Conservation (phyloP, 1,140 invertebrate genomes). For the Drosophila sulfurigaster region DNA sequence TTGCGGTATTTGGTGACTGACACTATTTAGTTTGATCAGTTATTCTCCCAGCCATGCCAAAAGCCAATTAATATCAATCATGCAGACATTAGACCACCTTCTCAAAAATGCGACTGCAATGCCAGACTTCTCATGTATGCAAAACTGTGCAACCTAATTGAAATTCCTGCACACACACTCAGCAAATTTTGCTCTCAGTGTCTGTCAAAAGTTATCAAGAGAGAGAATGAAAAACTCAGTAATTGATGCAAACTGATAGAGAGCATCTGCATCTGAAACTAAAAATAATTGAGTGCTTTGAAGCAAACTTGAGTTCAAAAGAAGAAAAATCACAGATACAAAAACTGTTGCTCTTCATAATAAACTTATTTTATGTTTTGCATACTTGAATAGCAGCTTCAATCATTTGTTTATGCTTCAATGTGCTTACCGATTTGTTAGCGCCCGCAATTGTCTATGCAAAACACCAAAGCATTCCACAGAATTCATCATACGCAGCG, state of each 20-base stretch:
- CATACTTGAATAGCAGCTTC: not conserved
- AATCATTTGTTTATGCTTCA: conserved; percentile 15
- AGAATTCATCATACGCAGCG: conserved; percentile 48
- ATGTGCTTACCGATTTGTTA: conserved; percentile 26
- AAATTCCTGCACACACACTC: conserved; percentile 5
- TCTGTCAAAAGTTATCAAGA: conserved; percentile 43
- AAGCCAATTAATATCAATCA: conserved; percentile 47
- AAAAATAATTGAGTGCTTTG: not conserved
- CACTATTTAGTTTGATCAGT: not conserved
- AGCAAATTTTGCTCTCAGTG: conserved; percentile 2
- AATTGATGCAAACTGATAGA: conserved; percentile 6
- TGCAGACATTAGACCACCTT: conserved; percentile 30
- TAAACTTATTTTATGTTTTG: not conserved
- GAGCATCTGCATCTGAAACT: not conserved
- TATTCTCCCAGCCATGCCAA: not conserved
- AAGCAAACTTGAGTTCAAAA: not conserved
- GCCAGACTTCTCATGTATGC: not conserved
- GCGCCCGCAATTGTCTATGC: conserved; percentile 25
- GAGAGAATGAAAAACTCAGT: conserved; percentile 8
- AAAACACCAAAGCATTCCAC: conserved; percentile 28
- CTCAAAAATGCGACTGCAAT: conserved; percentile 3
- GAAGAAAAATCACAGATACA: too few relatives aligned
- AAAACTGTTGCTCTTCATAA: not conserved
- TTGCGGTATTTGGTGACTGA: not conserved
- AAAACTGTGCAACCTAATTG: conserved; percentile 22